Evolutionary conservation across 1,140 invertebrate species (phyloP).

Genomic region (Forficula auricularia): DNA sequence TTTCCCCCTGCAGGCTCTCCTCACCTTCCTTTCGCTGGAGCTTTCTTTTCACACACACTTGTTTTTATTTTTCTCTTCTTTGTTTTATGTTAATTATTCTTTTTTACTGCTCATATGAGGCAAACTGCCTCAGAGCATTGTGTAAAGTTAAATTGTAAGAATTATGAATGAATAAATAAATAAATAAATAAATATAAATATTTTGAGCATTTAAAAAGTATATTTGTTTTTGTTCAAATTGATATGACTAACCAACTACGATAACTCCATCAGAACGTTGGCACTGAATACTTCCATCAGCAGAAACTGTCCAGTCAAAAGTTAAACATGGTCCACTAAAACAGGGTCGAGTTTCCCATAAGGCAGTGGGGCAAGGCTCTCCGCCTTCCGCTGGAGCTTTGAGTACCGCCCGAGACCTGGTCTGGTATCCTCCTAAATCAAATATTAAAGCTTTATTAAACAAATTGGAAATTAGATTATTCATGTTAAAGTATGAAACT

Average conservation of each 20-base stretch:
- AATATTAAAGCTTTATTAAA: not conserved
- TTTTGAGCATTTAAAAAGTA: not conserved
- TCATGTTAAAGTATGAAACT: not conserved
- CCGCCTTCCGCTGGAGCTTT: constrained; percentile 20
- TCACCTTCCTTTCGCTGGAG: too few species aligned
- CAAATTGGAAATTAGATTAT: not conserved
- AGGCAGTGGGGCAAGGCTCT: constrained; percentile 24
- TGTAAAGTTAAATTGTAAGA: too few species aligned
- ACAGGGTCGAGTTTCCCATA: constrained; percentile 31
- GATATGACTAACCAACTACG: constrained; percentile 24
- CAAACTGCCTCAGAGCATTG: too few species aligned
- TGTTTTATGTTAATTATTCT: too few species aligned
- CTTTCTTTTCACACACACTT: too few species aligned
- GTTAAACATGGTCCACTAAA: constrained; percentile 26
- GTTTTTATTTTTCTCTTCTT: too few species aligned
- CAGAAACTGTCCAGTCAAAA: constrained; percentile 26
- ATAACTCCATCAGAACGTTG: constrained; percentile 27
- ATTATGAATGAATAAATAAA: too few species aligned
- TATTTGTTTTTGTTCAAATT: too few species aligned
- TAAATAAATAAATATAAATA: not conserved
- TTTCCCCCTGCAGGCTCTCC: too few species aligned
- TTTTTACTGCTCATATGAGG: too few species aligned
- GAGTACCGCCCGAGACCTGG: constrained; percentile 28
- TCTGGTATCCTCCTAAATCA: constrained; percentile 24
- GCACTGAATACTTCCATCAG: constrained; percentile 23